These are phyloP conservation scores for Apantesis nais DNA, from an alignment of 2,888 invertebrate species.

Conservation along the genomic window DNA sequence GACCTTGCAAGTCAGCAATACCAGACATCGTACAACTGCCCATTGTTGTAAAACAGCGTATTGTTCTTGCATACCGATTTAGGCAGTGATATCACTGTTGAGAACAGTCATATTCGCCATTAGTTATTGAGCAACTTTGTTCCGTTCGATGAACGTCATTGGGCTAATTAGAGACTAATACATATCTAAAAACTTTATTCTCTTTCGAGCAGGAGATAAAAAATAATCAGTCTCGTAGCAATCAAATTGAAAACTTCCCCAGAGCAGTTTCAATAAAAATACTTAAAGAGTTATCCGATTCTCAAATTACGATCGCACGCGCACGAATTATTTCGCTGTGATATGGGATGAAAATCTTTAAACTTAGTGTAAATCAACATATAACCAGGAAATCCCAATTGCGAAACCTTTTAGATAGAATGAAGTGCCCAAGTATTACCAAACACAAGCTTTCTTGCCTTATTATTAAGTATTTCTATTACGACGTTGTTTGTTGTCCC, in stretches of 20 bases:
- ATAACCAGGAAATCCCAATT: no score
- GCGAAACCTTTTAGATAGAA: constrained; percentile 33
- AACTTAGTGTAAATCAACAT: no score
- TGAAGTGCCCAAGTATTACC: constrained; percentile 56
- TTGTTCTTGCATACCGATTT: constrained; percentile 10
- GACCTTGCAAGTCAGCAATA: constrained; percentile 13
- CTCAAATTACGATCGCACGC: constrained; percentile 15
- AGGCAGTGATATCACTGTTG: constrained; percentile 30
- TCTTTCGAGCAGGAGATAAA: constrained; percentile 3
- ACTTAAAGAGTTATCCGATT: constrained; percentile 9
- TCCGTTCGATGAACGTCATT: constrained; percentile 35
- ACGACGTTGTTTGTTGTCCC: constrained; percentile 53
- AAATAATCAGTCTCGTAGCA: constrained; percentile 17
- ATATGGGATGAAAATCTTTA: background rate
- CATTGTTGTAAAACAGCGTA: constrained; percentile 29
- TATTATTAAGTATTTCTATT: constrained; percentile 59
- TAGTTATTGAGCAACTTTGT: constrained; percentile 44
- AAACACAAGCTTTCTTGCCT: constrained; percentile 55
- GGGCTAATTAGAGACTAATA: constrained; percentile 9
- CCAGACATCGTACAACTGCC: constrained; percentile 20
- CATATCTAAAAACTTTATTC: constrained; percentile 1
- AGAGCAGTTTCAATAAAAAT: constrained; percentile 14
- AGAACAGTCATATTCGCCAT: constrained; percentile 22
- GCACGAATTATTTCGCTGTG: constrained; percentile 12
- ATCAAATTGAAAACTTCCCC: constrained; percentile 22